These are phyloP conservation scores for Arizona elegans DNA, from an alignment of 2,113 vertebrate genomes.

Conservation along the genomic window DNA sequence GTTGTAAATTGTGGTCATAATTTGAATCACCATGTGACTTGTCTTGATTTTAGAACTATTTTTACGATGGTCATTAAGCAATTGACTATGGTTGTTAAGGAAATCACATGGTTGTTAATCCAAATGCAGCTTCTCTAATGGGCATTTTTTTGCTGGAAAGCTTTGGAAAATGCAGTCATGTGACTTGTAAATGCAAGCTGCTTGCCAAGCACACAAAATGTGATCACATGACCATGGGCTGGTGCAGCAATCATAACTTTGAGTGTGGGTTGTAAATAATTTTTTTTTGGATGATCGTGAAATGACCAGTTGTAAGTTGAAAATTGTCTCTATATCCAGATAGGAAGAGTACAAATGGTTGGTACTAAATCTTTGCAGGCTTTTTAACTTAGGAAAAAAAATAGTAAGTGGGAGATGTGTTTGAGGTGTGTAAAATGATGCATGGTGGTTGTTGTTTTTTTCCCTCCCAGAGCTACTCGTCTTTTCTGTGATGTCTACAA, in stretches of 20 bases:
- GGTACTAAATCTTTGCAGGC: neutral
- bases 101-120: neutral
- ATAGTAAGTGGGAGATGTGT: neutral
- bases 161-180: neutral
- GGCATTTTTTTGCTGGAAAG: neutral
- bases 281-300: neutral
- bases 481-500: conserved; percentile 95
- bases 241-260: neutral
- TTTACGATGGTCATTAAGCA: neutral
- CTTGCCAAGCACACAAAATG: neutral
- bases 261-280: neutral
- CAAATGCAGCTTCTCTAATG: neutral
- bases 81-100: neutral
- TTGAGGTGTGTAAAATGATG: neutral
- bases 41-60: neutral
- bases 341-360: neutral
- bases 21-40: neutral
- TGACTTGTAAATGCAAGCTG: neutral
- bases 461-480: conserved; percentile 77
- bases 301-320: neutral
- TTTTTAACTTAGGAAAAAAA: neutral
- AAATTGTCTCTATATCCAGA: neutral
- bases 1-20: neutral
- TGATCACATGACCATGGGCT: neutral
- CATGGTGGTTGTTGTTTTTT: neutral